phyloP scores from a whole-genome alignment of 1,140 invertebrate genomes.

The Aradophagus sp. region DNA sequence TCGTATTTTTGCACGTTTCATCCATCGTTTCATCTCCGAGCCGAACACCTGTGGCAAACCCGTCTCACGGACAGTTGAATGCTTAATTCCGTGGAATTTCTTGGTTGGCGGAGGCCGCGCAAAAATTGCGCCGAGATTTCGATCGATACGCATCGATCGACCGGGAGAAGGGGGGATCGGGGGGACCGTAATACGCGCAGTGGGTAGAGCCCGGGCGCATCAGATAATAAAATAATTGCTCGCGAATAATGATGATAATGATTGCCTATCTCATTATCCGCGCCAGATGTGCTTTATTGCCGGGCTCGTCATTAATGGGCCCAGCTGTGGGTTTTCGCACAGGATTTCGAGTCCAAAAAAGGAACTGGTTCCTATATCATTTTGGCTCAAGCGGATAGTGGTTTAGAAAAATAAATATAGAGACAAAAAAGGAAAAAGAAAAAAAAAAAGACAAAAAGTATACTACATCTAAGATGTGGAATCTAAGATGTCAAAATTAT shows the following conservation, averaged over 20 bases:
- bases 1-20: constrained; percentile 43
- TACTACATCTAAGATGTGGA: too few relatives aligned
- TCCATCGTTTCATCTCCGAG: constrained; percentile 45
- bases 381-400: too few relatives aligned
- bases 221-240: constrained; percentile 61
- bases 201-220: constrained; percentile 41
- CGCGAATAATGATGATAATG: constrained; percentile 57
- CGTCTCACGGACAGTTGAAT: constrained; percentile 53
- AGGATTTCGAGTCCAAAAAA: constrained; percentile 28
- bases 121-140: constrained; percentile 50
- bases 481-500: too few relatives aligned
- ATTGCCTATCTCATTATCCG: constrained; percentile 58
- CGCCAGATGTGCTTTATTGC: constrained; percentile 56
- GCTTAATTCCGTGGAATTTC: constrained; percentile 58
- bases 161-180: constrained; percentile 10
- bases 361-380: too few relatives aligned
- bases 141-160: constrained; percentile 55
- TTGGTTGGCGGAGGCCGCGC: constrained; percentile 28
- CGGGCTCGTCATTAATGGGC: constrained; percentile 40
- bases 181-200: constrained; percentile 51
- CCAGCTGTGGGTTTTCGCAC: constrained; percentile 18
- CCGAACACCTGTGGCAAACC: constrained; percentile 56
- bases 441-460: too few relatives aligned
- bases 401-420: too few relatives aligned
- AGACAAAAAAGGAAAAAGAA: too few relatives aligned